Evolutionary conservation across 92 coral and sea anemone genomes (phyloP), one percentile per base, ranked within the genome.

Genomic region (Palythoa grandiflora): DNA sequence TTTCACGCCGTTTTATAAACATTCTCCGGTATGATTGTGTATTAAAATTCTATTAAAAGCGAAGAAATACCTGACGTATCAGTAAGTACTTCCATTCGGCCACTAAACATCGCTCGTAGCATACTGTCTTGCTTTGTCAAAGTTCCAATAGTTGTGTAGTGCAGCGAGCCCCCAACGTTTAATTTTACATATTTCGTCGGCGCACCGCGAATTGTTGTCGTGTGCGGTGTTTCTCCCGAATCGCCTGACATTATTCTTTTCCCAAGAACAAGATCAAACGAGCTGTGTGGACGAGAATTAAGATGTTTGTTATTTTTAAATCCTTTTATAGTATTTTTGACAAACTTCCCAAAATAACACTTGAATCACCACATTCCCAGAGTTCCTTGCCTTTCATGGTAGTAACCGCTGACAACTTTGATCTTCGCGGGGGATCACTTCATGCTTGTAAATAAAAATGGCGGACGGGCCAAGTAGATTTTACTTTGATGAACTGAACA

Each of bases 91-190:
- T 97, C 99, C 99, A 97, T 95, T 88, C 99, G 70, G 5, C 99
- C 99, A 84, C 99, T 97, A 61, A 97, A 97, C 99, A 97, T 97
- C 3, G 99, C 98, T 71, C 99, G 90, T 13, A 97, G 85, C 99
- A 97, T 97, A 59, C 90, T 97, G 72, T 97, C 99, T 37, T 97
- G 99, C 71, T 97, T 97, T 14, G 99, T 93, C 39, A 97, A 89
- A 8, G 99, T 97, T 51, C 99, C 99, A 40, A 97, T 76, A 14
- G 99, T 97, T 13, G 98, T 96, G 94, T 97, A 97, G 59, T 97
- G 99, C 1, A 97, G 90, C 2, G 99, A 97, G 0, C 99, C 99
- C 17, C 99, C 99, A 66, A 97, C 98, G 79, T 97, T 97, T 74
- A 97, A 83, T 83, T 97, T 97, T 37, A 97, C 99, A 80, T 97